Evolutionary conservation across 2,888 invertebrate species (phyloP).

Genomic region (Pandemis heparana): DNA sequence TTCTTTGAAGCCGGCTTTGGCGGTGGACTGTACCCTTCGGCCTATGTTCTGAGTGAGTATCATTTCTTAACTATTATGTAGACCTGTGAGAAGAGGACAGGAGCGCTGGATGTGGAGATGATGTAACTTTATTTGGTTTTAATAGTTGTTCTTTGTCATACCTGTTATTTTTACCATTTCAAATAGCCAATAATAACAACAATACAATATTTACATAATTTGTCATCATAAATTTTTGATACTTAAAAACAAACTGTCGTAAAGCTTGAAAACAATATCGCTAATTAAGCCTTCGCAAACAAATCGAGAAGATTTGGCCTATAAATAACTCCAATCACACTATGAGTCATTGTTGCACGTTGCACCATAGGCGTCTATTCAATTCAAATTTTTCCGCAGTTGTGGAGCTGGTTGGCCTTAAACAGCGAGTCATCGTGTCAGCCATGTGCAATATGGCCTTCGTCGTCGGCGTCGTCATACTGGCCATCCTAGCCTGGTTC

Average conservation of each 20-base stretch:
- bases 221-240: too few species aligned
- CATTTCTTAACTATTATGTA: constrained; percentile 5
- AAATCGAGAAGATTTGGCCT: not conserved
- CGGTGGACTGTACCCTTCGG: constrained; percentile 86
- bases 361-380: constrained; percentile 22
- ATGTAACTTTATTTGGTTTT: not conserved
- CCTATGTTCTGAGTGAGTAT: constrained; percentile 86
- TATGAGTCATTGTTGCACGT: constrained; percentile 19
- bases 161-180: not conserved
- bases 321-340: not conserved
- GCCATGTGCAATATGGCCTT: constrained; percentile 91
- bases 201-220: too few species aligned
- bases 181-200: not conserved
- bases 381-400: constrained; percentile 76
- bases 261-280: not conserved
- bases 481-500: constrained; percentile 90
- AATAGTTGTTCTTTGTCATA: not conserved
- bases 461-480: constrained; percentile 89
- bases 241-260: too few species aligned
- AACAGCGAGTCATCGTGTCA: constrained; percentile 90
- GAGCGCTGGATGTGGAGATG: not conserved
- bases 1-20: constrained; percentile 85
- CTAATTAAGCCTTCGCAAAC: not conserved
- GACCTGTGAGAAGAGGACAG: not conserved
- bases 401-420: constrained; percentile 92